These are phyloP conservation scores for Tachypleus tridentatus DNA, from an alignment of 1,140 invertebrate genomes.

Conservation along the genomic window DNA sequence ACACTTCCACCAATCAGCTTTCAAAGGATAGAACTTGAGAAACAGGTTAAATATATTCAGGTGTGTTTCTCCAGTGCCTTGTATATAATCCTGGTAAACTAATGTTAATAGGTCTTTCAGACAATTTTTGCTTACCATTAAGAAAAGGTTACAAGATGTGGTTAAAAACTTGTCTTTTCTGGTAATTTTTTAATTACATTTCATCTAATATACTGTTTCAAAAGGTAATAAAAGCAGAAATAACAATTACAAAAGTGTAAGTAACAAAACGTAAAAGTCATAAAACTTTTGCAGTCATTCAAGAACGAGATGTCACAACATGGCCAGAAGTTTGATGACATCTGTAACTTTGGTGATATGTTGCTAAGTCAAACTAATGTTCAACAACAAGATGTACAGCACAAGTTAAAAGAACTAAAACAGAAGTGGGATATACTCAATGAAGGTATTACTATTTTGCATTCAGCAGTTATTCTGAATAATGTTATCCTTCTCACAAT, in stretches of 20 bases:
- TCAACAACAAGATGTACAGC: conserved; percentile 76
- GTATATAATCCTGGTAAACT: no score
- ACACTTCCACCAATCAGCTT: conserved; percentile 64
- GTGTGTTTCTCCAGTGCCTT: conserved; percentile 27
- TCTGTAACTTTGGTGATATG: conserved; percentile 66
- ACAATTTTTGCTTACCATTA: no score
- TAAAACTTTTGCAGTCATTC: conserved; percentile 38
- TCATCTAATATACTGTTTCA: no score
- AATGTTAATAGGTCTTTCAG: no score
- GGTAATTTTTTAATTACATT: no score
- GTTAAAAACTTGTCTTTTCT: no score
- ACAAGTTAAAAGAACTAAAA: conserved; percentile 63
- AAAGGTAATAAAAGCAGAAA: no score
- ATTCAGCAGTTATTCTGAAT: no score
- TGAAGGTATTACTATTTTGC: conserved; percentile 40
- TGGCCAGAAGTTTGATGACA: conserved; percentile 82
- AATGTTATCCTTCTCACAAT: no score
- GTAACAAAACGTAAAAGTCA: no score
- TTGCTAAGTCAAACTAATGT: conserved; percentile 69
- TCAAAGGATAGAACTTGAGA: conserved; percentile 72
- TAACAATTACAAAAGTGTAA: no score
- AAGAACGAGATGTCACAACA: conserved; percentile 83
- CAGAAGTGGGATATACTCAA: conserved; percentile 82
- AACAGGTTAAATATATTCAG: conserved; percentile 77
- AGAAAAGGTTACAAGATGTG: no score